phyloP scores from a whole-genome alignment of 2,797 vertebrate species.

The Artibeus lituratus region DNA sequence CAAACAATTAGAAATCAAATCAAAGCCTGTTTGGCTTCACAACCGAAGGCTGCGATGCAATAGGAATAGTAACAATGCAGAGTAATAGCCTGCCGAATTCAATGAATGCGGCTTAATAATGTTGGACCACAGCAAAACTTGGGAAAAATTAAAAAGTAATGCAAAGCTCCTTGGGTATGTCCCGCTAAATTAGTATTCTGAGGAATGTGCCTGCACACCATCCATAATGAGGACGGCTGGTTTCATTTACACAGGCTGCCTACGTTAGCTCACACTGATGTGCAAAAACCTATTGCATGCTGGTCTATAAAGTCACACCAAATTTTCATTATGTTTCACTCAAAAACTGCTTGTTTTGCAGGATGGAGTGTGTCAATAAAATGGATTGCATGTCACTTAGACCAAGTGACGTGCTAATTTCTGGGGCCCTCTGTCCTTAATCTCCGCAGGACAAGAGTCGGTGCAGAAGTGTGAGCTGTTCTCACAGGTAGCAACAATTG shows the following conservation, averaged over 20 bases:
- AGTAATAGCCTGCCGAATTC: slow-evolving; percentile 74
- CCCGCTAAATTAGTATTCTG: slow-evolving; percentile 59
- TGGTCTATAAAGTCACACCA: slow-evolving; percentile 71
- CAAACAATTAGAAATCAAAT: slow-evolving; percentile 76
- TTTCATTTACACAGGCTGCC: slow-evolving; percentile 69
- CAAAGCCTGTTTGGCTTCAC: slow-evolving; percentile 58
- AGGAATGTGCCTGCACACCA: background rate
- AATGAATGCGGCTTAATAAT: slow-evolving; percentile 73
- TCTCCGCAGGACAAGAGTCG: slow-evolving; percentile 82
- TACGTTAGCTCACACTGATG: slow-evolving; percentile 53
- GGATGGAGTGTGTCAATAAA: slow-evolving; percentile 82
- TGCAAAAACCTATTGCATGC: slow-evolving; percentile 68
- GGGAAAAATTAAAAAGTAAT: slow-evolving; percentile 73
- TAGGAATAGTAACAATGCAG: slow-evolving; percentile 47
- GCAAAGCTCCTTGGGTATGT: slow-evolving; percentile 42
- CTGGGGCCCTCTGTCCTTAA: slow-evolving; percentile 82
- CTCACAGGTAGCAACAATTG: slow-evolving; percentile 82
- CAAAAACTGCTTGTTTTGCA: slow-evolving; percentile 84
- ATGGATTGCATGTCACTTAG: slow-evolving; percentile 84
- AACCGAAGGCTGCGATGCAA: slow-evolving; percentile 54
- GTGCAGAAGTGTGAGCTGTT: slow-evolving; percentile 81
- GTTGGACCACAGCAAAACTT: slow-evolving; percentile 32
- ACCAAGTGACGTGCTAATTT: slow-evolving; percentile 81
- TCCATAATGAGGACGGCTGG: slow-evolving; percentile 41
- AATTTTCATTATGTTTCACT: slow-evolving; percentile 81